A percentile compares a stretch with the other conserved stretches of the same genome.
Evolutionary conservation across 2,113 vertebrate species (phyloP).

Genomic region (Tringa solitaria): DNA sequence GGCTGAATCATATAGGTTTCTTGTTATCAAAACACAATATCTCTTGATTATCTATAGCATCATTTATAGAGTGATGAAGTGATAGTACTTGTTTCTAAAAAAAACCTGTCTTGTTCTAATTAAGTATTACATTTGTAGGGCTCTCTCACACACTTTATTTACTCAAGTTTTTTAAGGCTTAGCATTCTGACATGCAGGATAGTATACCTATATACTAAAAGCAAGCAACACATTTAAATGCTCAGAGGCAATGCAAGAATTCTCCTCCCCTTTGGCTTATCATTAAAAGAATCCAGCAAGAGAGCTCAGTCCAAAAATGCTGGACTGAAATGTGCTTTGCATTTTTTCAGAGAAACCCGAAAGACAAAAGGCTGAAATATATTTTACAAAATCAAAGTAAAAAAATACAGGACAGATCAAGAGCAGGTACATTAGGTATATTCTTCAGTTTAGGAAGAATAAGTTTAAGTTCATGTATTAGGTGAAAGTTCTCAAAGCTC

Average conservation of each 20-base stretch:
- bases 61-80: slow-evolving; percentile 18
- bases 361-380: background rate
- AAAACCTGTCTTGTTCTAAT: background rate
- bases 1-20: background rate
- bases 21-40: slow-evolving; percentile 19
- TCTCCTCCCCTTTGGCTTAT: background rate
- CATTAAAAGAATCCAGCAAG: background rate
- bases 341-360: background rate
- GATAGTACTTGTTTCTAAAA: slow-evolving; percentile 39
- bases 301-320: background rate
- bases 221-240: background rate
- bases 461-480: background rate
- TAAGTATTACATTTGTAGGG: slow-evolving; percentile 19
- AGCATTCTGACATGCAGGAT: background rate
- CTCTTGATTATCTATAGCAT: slow-evolving; percentile 26
- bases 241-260: background rate
- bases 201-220: background rate
- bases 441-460: background rate
- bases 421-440: background rate
- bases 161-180: slow-evolving; percentile 1
- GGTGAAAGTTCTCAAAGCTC: slow-evolving; percentile 44
- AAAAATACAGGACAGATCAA: background rate
- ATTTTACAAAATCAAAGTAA: background rate
- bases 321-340: background rate
- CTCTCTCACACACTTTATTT: slow-evolving; percentile 32